These are phyloP conservation scores for Agapetus fuscipes DNA, from an alignment of 2,888 invertebrate species.

Conservation along the genomic window DNA sequence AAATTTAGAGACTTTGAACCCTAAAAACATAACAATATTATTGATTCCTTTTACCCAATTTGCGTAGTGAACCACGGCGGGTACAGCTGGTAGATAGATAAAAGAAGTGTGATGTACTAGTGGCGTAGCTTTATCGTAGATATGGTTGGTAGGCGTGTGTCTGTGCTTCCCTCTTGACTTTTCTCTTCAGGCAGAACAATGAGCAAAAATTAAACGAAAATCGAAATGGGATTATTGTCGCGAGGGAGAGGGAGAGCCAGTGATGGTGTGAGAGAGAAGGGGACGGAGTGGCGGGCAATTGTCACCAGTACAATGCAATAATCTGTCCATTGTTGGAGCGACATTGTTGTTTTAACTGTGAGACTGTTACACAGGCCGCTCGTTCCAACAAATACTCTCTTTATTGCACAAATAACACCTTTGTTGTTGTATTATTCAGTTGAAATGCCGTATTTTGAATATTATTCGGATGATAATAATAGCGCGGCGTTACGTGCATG, in stretches of 20 bases:
- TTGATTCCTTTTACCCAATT: too few relatives aligned
- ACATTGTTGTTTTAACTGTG: slow-evolving; percentile 50
- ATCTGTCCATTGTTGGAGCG: slow-evolving; percentile 41
- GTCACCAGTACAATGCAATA: slow-evolving; percentile 48
- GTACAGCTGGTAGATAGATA: too few relatives aligned
- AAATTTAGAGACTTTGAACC: too few relatives aligned
- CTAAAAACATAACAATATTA: too few relatives aligned
- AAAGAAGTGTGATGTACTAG: too few relatives aligned
- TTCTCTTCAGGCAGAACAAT: slow-evolving; percentile 17
- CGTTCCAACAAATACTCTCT: slow-evolving; percentile 18
- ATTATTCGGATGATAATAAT: slow-evolving; percentile 22
- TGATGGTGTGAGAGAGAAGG: slow-evolving; percentile 3
- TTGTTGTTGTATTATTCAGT: slow-evolving; percentile 22
- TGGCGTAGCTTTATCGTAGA: too few relatives aligned
- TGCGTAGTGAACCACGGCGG: too few relatives aligned
- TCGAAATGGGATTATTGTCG: slow-evolving; percentile 19
- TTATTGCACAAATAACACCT: slow-evolving; percentile 21
- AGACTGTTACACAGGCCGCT: slow-evolving; percentile 8
- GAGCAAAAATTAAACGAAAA: slow-evolving; percentile 19
- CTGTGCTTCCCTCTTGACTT: slow-evolving; percentile 18
- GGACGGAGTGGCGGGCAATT: slow-evolving; percentile 32
- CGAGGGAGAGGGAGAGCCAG: slow-evolving; percentile 6
- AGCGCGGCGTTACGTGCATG: slow-evolving; percentile 20
- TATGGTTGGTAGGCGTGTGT: too few relatives aligned
- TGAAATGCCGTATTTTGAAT: slow-evolving; percentile 21